phyloP scores from a whole-genome alignment of 2,113 vertebrate species.

The Neolamprologus brichardi region DNA sequence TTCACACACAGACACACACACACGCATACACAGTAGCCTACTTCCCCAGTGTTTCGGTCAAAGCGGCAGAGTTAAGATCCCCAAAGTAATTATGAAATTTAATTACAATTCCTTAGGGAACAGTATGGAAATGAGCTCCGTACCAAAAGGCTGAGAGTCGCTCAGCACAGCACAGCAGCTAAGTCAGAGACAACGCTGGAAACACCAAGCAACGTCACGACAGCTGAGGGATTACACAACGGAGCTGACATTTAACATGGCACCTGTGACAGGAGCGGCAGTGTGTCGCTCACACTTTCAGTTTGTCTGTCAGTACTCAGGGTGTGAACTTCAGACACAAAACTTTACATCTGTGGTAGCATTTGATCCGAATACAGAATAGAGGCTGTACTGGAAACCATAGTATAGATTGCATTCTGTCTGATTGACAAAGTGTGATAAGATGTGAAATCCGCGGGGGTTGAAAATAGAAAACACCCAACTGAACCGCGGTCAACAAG shows the following conservation, averaged over 20 bases:
- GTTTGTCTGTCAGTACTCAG: background rate
- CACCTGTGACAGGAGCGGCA: conserved; percentile 24
- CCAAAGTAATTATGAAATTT: conserved; percentile 71
- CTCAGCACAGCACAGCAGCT: background rate
- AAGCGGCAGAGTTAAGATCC: conserved; percentile 30
- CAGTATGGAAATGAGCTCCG: conserved; percentile 44
- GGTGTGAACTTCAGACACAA: background rate
- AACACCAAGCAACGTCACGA: background rate
- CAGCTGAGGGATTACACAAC: conserved; percentile 27
- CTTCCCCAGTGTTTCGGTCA: conserved; percentile 37
- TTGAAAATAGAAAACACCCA: conserved; percentile 32
- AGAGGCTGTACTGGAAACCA: background rate
- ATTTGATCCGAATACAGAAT: background rate
- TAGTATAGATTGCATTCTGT: background rate
- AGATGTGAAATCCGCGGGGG: background rate
- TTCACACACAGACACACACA: background rate
- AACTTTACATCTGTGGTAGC: background rate
- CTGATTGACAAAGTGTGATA: conserved; percentile 3
- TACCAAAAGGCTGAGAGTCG: background rate
- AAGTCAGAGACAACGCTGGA: background rate
- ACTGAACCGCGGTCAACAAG: conserved; percentile 8
- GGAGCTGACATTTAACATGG: conserved; percentile 6
- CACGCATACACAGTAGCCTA: conserved; percentile 21
- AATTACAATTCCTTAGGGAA: conserved; percentile 60
- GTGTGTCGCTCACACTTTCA: background rate